Base-by-base conservation (phyloP, 23 tunicate species). In the Phallusia fumigata region DNA sequence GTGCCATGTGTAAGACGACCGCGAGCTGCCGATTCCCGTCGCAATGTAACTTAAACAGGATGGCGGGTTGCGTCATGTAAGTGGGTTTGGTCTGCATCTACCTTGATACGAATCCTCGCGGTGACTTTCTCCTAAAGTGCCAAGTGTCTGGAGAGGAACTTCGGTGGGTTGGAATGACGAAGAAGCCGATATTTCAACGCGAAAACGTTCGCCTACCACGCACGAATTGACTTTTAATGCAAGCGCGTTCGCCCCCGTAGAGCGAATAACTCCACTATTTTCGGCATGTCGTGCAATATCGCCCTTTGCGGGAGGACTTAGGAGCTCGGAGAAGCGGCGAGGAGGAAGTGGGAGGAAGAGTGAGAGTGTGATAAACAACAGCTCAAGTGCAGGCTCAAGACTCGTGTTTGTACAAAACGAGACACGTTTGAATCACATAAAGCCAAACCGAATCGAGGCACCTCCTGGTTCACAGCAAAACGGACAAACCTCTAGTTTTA, bases 151-250 rank as follows among this genome's bases (percentile, higher is more conserved):
- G 69, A 58, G 69, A 58, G 69, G 69, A 58, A 58, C 69, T 58
- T 58, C 69, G 69, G 69, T 58, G 69, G 69, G 28, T 58, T 24
- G 69, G 69, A 58, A 58, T 58, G 69, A 58, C 69, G 69, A 58
- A 58, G 10, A 11, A 6, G 26, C 26, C 26, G 69, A 8, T 58
- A 58, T 58, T 13, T 58, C 16, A 58, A 58, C 28, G 28, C 69
- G 15, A 58, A 58, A 58, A 58, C 69, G 69, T 58, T 58, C 69
- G 69, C 69, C 69, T 21, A 2, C 16, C 69, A 58, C 69, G 69
- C 69, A 58, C 69, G 69, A 58, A 13, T 58, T 24, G 69, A 24
- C 26, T 58, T 58, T 58, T 58, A 58, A 22, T 58, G 69, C 69
- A 58, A 58, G 69, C 69, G 69, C 3, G 47, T 40, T 40, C 28